Evolutionary conservation across 2,888 invertebrate species (phyloP).

Genomic region (Myopa testacea): DNA sequence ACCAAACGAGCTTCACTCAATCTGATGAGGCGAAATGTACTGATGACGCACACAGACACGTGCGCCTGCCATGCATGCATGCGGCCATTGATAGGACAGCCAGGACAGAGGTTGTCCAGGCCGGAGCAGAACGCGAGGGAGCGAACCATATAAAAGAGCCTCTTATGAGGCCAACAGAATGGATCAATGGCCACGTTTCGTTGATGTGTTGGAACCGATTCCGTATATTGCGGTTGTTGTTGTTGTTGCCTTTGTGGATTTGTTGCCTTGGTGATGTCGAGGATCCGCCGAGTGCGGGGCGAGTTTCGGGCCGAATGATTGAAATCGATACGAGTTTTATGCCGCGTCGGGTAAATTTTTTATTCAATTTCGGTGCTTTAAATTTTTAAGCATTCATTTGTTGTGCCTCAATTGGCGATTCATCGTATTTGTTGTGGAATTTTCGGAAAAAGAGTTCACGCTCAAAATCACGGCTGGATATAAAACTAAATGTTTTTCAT

Average conservation of each 20-base stretch:
- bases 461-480: no score
- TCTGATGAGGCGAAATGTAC: conserved; percentile 12
- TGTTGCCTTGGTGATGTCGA: not conserved
- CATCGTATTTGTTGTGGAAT: conserved; percentile 1
- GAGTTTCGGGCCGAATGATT: not conserved
- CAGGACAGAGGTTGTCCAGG: not conserved
- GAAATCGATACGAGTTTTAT: conserved; percentile 4
- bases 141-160: conserved; percentile 1
- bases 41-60: conserved; percentile 1
- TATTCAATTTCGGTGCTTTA: conserved; percentile 30
- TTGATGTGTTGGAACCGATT: conserved; percentile 23
- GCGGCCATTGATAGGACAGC: conserved; percentile 21
- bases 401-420: conserved; percentile 16
- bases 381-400: conserved; percentile 14
- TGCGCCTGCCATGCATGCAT: not conserved
- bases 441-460: not conserved
- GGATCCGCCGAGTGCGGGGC: not conserved
- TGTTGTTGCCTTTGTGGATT: conserved; percentile 9
- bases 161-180: conserved; percentile 21
- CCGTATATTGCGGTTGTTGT: not conserved
- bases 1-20: conserved; percentile 4
- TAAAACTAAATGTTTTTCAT: no score
- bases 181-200: conserved; percentile 26
- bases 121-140: not conserved
- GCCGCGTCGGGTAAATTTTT: conserved; percentile 47